Evolutionary conservation across 2,113 vertebrate species (phyloP).

Genomic region (Rallus limicola): DNA sequence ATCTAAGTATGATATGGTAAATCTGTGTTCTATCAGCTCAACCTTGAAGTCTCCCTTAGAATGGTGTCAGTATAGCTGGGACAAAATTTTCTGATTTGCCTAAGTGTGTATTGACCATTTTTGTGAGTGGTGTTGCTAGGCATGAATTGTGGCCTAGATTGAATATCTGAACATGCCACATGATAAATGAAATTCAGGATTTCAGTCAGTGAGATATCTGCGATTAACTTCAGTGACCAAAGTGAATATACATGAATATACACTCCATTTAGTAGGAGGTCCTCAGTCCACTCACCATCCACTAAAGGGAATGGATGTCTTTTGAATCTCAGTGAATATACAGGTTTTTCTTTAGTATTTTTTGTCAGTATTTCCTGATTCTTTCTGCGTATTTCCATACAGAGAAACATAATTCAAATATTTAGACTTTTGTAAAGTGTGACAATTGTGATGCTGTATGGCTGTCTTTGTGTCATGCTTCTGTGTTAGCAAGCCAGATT

Average conservation of each 20-base stretch:
- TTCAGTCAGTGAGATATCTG: not conserved
- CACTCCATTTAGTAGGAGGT: not conserved
- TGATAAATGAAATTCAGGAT: not conserved
- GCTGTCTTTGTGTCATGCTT: not conserved
- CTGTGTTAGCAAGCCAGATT: not conserved
- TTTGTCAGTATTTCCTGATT: not conserved
- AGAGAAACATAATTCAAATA: not conserved
- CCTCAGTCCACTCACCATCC: not conserved
- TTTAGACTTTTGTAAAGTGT: not conserved
- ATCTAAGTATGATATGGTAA: not conserved
- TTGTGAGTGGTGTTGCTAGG: not conserved
- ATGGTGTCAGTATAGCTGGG: not conserved
- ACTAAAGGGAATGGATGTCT: not conserved
- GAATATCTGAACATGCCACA: not conserved
- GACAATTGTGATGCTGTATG: not conserved
- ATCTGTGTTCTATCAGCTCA: not conserved
- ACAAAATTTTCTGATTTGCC: not conserved
- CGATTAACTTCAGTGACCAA: not conserved
- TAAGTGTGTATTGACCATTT: not conserved
- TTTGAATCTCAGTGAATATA: not conserved
- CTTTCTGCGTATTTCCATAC: not conserved
- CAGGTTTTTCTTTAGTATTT: not conserved
- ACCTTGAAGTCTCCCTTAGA: not conserved
- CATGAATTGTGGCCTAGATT: not conserved
- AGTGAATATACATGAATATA: not conserved